A percentile compares a stretch with the other conserved stretches of the same genome.
Evolutionary conservation across 1,140 invertebrate species (phyloP).

Genomic region (Brachionus asplanchnoidis): DNA sequence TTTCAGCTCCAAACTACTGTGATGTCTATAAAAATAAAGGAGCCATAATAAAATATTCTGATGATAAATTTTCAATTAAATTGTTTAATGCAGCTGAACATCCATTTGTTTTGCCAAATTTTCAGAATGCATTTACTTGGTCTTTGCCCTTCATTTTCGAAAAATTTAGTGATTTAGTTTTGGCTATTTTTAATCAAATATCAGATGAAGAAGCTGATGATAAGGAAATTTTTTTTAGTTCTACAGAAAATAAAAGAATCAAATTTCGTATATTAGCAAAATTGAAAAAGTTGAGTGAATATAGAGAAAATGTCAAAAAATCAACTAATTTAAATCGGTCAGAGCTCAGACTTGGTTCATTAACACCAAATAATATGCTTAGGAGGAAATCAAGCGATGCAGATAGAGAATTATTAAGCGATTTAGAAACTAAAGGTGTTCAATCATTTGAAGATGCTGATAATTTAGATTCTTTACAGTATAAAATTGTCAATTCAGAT

Average conservation of each 20-base stretch:
- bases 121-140: constrained; percentile 27
- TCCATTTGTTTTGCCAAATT: constrained; percentile 40
- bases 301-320: not conserved
- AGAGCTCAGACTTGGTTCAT: not conserved
- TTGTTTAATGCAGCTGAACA: not conserved
- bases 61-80: not conserved
- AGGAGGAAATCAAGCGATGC: constrained; percentile 28
- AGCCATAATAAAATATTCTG: constrained; percentile 1
- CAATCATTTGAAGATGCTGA: constrained; percentile 27
- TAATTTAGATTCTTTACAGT: constrained; percentile 9
- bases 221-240: not conserved
- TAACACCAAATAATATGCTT: not conserved
- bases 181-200: not conserved
- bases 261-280: not conserved
- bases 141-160: constrained; percentile 32
- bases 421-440: constrained; percentile 5
- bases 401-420: not conserved
- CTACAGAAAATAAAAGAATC: not conserved
- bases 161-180: constrained; percentile 9
- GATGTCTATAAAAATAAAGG: constrained; percentile 41
- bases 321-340: not conserved
- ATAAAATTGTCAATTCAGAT: constrained; percentile 31
- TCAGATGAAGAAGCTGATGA: constrained; percentile 11
- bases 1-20: constrained; percentile 42
- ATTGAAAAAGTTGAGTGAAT: not conserved